A percentile compares a stretch with the other conserved stretches of the same genome.
These are phyloP conservation scores for Prionchulus punctatus DNA, from an alignment of 2,888 invertebrate species.

Conservation along the genomic window DNA sequence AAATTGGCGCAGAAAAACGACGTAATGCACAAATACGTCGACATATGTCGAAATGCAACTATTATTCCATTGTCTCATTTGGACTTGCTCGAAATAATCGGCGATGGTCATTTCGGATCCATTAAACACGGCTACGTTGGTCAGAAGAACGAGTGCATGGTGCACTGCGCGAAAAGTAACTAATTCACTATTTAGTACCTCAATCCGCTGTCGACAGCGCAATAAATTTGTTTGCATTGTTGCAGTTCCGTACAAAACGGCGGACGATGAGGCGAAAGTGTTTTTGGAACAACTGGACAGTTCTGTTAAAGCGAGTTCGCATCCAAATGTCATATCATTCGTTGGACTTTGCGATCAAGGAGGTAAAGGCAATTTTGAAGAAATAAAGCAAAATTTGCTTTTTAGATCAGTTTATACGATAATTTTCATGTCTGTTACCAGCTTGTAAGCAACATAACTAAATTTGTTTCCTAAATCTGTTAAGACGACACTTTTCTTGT, in stretches of 20 bases:
- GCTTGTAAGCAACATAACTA: too few relatives aligned
- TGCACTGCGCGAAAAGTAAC: constrained; percentile 2
- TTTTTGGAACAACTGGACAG: neutral
- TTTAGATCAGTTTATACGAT: too few relatives aligned
- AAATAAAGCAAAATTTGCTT: too few relatives aligned
- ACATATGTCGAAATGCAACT: neutral
- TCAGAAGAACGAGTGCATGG: neutral
- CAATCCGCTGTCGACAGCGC: neutral
- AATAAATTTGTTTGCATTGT: neutral
- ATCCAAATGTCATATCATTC: constrained; percentile 3
- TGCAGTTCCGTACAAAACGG: neutral
- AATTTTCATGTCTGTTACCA: too few relatives aligned
- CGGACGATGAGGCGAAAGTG: neutral
- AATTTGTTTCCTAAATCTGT: too few relatives aligned
- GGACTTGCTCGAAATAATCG: neutral
- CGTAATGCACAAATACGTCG: neutral
- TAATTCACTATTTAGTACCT: neutral
- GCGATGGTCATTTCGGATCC: neutral
- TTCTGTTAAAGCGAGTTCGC: constrained; percentile 3
- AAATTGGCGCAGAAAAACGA: neutral
- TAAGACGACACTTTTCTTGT: too few relatives aligned
- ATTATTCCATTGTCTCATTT: neutral
- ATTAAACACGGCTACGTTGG: constrained; percentile 2
- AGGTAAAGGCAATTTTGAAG: too few relatives aligned
- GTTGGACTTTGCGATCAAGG: constrained; percentile 8